Base-by-base conservation (phyloP, 2,113 vertebrate species). In the Nerophis lumbriciformis region DNA sequence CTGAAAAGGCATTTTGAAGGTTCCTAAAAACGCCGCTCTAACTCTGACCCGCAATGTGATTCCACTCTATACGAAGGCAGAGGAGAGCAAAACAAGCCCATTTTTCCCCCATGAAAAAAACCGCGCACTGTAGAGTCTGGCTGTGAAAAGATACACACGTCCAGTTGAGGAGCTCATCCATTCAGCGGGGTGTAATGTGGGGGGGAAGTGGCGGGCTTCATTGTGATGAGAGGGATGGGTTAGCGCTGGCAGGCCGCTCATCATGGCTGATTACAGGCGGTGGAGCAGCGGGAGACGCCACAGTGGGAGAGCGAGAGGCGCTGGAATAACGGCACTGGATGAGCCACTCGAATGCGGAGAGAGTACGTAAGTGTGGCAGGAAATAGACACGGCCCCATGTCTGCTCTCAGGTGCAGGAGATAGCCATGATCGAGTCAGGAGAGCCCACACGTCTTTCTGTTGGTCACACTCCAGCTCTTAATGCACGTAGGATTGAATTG, bases 221-320 rank as follows among this genome's bases (percentile, higher is more conserved):
- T 83, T 86, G 82, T 82, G 85, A 86, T 87, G 86, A 86, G 85
- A 89, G 80, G 80, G 74, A 86, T 88, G 75, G 86, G 84, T 87
- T 86, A 83, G 81, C 62, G 79, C 78, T 85, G 83, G 83, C 82
- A 87, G 83, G 80, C 83, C 83, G 78, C 85, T 83, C 85, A 88
- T 91, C 85, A 86, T 52, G 75, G 79, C 74, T 79, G 86, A 89
- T 89, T 86, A 90, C 75, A 72, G 75, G 76, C 83, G 83, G 87
- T 82, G 80, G 77, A 81, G 81, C 79, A 80, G 77, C 77, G 49
- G 83, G 81, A 82, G 77, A 66, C 65, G 54, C 61, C 83, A 73
- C 73, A 15, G 77, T 61, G 67, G 83, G 83, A 79, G 84, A 76
- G 74, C 53, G 64, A 80, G 80, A 75, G 56, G 52, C 71, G 45